Percentiles rank a stretch among this genome's conserved stretches.
These are phyloP conservation scores for Monomorium pharaonis DNA, from an alignment of 1,140 invertebrate species.

Conservation along the genomic window DNA sequence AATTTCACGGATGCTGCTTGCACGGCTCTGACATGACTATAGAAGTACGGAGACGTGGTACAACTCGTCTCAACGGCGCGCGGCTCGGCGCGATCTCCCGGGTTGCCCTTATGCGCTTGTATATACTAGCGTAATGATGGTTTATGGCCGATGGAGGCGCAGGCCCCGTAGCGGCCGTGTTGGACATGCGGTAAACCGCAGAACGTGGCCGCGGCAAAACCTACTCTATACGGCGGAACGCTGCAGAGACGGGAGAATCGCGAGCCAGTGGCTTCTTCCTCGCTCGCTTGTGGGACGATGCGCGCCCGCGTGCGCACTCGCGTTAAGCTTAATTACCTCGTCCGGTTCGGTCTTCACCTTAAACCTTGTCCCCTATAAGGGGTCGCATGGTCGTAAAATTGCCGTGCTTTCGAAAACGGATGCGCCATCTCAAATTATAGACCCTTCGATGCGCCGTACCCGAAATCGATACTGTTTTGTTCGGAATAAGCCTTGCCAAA, in stretches of 20 bases:
- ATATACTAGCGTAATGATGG: constrained; percentile 82
- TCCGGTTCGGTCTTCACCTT: constrained; percentile 42
- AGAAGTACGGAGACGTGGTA: background rate
- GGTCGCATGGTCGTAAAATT: constrained; percentile 50
- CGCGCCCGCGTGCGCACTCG: too few relatives aligned
- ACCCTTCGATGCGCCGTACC: background rate
- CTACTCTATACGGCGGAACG: constrained; percentile 65
- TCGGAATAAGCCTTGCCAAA: background rate
- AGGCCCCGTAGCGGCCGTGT: constrained; percentile 76
- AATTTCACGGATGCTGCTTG: constrained; percentile 59
- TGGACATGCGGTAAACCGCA: constrained; percentile 84
- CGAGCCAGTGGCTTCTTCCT: constrained; percentile 50
- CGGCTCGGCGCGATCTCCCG: constrained; percentile 20
- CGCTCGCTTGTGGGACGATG: constrained; percentile 45
- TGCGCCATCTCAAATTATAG: constrained; percentile 24
- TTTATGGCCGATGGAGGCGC: constrained; percentile 75
- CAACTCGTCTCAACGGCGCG: constrained; percentile 12
- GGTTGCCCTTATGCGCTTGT: constrained; percentile 71
- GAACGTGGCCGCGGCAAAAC: constrained; percentile 79
- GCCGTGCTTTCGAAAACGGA: constrained; percentile 40
- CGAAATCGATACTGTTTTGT: background rate
- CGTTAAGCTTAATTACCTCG: constrained; percentile 77
- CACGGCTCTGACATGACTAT: constrained; percentile 15
- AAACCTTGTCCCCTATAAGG: background rate
- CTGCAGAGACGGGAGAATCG: constrained; percentile 51